phyloP scores from a whole-genome alignment of 1,140 invertebrate genomes.

The Drosophila setifemur region DNA sequence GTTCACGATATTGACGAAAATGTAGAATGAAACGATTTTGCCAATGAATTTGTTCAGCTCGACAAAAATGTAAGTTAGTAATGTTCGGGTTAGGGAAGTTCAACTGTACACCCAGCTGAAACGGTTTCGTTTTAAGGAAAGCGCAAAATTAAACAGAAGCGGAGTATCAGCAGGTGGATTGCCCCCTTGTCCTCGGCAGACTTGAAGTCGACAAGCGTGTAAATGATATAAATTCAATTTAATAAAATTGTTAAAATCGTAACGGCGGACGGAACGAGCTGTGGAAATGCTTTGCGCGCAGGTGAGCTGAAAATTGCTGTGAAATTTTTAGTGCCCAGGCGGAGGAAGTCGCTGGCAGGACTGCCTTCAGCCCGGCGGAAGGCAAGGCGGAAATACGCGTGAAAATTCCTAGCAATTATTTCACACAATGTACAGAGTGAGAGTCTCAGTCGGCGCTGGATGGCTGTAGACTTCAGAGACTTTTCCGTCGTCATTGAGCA shows the following conservation, averaged over 20 bases:
- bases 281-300: constrained; percentile 76
- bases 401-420: constrained; percentile 79
- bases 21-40: no score
- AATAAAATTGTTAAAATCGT: constrained; percentile 82
- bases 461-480: constrained; percentile 9
- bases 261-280: constrained; percentile 63
- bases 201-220: constrained; percentile 81
- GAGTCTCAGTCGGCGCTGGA: neutral
- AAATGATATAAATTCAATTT: constrained; percentile 83
- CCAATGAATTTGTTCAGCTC: neutral
- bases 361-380: constrained; percentile 11
- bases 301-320: constrained; percentile 79
- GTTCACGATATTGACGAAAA: no score
- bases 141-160: constrained; percentile 60
- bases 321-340: constrained; percentile 58
- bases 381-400: constrained; percentile 69
- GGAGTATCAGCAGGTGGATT: constrained; percentile 3
- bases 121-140: constrained; percentile 69
- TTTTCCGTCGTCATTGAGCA: constrained; percentile 32
- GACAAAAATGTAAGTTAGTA: neutral
- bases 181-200: constrained; percentile 25
- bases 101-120: constrained; percentile 28
- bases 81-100: neutral
- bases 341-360: constrained; percentile 28
- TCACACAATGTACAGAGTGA: constrained; percentile 67